Base-by-base conservation (phyloP, 2,888 invertebrate genomes). In the Rhorus exstirpatorius region DNA sequence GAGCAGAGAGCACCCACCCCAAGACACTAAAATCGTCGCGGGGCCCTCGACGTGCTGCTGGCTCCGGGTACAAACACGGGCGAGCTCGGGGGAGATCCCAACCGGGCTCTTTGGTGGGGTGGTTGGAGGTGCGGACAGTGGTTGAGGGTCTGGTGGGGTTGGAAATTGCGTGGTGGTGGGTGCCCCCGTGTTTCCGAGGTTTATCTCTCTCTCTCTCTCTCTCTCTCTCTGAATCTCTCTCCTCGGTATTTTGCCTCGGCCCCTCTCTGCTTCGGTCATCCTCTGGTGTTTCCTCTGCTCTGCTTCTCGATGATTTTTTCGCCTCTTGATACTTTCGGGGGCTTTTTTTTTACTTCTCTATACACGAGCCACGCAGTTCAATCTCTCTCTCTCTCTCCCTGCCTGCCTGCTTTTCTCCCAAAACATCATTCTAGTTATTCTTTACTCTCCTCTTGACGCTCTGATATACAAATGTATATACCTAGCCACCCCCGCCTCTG, bases 131-230 rank as follows among this genome's bases (percentile, higher is more conserved):
- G 91, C 92, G 92, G 92, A 92, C 91, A 92, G 92, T 92, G 92
- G 91, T 92, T 91, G 92, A 91, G 92, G 90, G 89, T 91, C 91
- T 92, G 93, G 93, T 93, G 93, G 93, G 93, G 93, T 93, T 93
- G 93, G 91, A 92, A 93, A 92, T 91, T 91, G 92, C 92, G 93
- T 92, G 92, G 92, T 92, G 92, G 93, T 92, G 92, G 92, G 90
- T 90, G 91, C 90, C 87, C 88, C 83, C 76, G 67, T 76, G 76
- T 76, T 67, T 67, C 67, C 63, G 82, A 75, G 76, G 79, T 75
- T 60, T 83, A 79, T 83, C 82, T 82, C 76, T 77, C 80, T 83
- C 82, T 83, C 82, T 82, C 76, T 77, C 80, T 61, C 63, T 77
- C 80, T 61, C 63, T 68, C 26, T 84, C 86, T 86, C 88, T 88